Conservation (phyloP, 2,888 invertebrate genomes). For the Sarcophaga rosellei region DNA sequence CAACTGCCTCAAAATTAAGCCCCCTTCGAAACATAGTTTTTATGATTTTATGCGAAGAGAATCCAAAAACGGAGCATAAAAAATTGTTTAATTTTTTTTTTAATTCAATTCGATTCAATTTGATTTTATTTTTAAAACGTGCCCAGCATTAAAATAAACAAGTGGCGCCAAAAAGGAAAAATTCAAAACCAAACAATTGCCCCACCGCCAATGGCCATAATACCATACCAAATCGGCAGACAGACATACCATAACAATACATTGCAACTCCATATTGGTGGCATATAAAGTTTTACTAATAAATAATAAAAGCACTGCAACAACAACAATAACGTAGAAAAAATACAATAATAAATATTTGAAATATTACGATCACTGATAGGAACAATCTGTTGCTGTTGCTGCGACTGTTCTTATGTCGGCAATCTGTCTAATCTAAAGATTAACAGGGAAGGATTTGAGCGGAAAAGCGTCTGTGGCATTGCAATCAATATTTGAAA, state of each 20-base stretch:
- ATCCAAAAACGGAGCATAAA: not conserved
- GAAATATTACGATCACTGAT: no score
- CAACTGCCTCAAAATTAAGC: no score
- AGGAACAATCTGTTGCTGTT: no score
- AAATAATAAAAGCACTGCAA: no score
- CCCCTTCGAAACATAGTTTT: not conserved
- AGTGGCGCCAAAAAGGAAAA: conserved; percentile 44
- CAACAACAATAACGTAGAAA: no score
- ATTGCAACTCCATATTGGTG: conserved; percentile 26
- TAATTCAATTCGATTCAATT: not conserved
- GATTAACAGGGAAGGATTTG: no score
- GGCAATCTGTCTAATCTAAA: no score
- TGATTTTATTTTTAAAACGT: conserved; percentile 49
- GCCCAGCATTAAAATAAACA: conserved; percentile 35
- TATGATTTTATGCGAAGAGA: not conserved
- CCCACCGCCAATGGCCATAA: conserved; percentile 11
- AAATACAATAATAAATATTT: no score
- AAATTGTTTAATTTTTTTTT: no score
- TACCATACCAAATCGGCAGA: not conserved
- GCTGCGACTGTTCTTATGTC: no score
- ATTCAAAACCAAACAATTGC: conserved; percentile 6
- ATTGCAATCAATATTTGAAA: no score
- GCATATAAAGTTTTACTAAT: not conserved
- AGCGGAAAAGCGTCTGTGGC: no score
- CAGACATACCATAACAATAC: not conserved